These are phyloP conservation scores for Antigone vipio DNA, from an alignment of 2,113 vertebrate genomes.

Conservation along the genomic window DNA sequence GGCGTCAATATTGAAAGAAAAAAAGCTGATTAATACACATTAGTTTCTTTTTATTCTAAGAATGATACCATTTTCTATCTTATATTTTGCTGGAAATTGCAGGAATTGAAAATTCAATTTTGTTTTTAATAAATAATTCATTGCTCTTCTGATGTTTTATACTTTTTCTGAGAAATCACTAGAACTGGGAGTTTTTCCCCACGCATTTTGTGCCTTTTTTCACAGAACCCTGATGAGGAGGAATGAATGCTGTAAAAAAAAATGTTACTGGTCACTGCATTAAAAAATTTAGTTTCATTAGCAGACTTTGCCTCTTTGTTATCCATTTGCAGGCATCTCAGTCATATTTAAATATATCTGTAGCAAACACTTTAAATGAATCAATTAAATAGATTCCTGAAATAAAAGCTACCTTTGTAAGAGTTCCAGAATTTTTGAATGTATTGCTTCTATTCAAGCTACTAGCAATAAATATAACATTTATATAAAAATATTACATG, in stretches of 20 bases:
- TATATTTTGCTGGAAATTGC: not conserved
- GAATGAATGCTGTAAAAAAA: not conserved
- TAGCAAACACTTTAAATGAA: slow-evolving; percentile 35
- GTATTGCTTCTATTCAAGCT: slow-evolving; percentile 31
- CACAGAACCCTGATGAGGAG: not conserved
- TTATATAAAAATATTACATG: slow-evolving; percentile 37
- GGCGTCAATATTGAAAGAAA: not conserved
- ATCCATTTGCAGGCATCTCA: not conserved
- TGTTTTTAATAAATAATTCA: slow-evolving; percentile 30
- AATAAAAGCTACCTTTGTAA: slow-evolving; percentile 54
- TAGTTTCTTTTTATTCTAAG: not conserved
- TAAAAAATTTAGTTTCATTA: not conserved
- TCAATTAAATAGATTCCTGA: slow-evolving; percentile 2
- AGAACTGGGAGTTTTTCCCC: not conserved
- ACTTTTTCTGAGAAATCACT: not conserved
- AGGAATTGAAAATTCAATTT: not conserved
- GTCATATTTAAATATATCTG: slow-evolving; percentile 13
- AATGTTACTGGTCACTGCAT: not conserved
- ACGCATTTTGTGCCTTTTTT: not conserved
- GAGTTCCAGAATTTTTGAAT: slow-evolving; percentile 51
- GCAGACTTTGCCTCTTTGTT: not conserved
- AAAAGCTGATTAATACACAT: not conserved
- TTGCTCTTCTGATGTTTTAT: not conserved
- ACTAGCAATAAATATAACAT: slow-evolving; percentile 53
- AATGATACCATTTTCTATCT: not conserved